phyloP scores from a whole-genome alignment of 2,797 vertebrate species.

The Oreochromis mossambicus region DNA sequence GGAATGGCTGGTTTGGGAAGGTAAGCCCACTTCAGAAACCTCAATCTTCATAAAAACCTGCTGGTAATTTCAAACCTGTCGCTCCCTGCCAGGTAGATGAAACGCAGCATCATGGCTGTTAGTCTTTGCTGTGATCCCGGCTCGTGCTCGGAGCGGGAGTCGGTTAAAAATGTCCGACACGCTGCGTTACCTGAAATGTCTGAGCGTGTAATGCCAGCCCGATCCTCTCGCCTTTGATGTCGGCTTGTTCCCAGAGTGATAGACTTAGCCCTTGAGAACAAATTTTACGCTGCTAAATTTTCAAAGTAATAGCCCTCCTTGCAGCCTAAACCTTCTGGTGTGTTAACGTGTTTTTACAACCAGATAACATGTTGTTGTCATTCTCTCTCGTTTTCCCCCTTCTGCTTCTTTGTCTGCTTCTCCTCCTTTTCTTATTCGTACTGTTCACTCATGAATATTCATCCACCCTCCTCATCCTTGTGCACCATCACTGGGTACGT shows the following conservation, averaged over 20 bases:
- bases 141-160: not conserved
- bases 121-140: not conserved
- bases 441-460: slow-evolving; percentile 32
- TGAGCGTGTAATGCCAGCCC: not conserved
- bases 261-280: not conserved
- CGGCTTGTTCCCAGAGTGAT: not conserved
- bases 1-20: slow-evolving; percentile 97
- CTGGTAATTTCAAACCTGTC: not conserved
- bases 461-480: slow-evolving; percentile 50
- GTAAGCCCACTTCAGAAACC: slow-evolving; percentile 67
- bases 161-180: slow-evolving; percentile 9
- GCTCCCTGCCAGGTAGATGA: not conserved
- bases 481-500: slow-evolving; percentile 67
- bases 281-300: not conserved
- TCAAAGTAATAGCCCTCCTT: not conserved
- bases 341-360: slow-evolving; percentile 1
- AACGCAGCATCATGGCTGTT: not conserved
- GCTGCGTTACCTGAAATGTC: slow-evolving; percentile 11
- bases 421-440: slow-evolving; percentile 4
- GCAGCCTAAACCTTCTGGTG: not conserved
- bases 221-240: slow-evolving; percentile 29
- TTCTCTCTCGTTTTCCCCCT: slow-evolving; percentile 36
- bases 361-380: slow-evolving; percentile 35
- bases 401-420: slow-evolving; percentile 28
- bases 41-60: not conserved